Conservation (phyloP, 2,888 invertebrate genomes). For the Dioctria rufipes region DNA sequence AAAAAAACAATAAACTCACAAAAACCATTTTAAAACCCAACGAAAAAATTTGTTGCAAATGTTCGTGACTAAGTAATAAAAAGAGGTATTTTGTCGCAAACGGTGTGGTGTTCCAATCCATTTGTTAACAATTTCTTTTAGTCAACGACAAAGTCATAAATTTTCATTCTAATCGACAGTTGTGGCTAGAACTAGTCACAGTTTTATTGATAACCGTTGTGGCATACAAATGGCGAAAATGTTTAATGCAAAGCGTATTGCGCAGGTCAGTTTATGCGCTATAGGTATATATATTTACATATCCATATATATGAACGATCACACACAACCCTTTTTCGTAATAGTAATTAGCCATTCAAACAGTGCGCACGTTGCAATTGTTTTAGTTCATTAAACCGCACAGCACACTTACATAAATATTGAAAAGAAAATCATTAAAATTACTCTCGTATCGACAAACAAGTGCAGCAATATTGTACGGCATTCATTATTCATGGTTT, state of each 20-base stretch:
- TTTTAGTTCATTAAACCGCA: slow-evolving; percentile 13
- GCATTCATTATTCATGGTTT: background rate
- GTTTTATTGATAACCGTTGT: no score
- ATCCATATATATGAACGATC: background rate
- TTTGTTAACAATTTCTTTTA: no score
- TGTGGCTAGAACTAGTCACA: no score
- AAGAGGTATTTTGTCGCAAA: background rate
- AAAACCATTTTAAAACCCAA: no score
- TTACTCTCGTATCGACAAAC: background rate
- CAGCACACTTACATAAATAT: background rate
- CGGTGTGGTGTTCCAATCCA: background rate
- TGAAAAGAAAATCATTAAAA: no score
- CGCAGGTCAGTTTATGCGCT: background rate
- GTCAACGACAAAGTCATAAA: no score
- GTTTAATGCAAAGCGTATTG: slow-evolving; percentile 16
- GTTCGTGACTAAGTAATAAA: background rate
- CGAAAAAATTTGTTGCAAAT: background rate
- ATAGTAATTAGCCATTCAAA: background rate
- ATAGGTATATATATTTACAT: no score
- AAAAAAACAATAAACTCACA: background rate
- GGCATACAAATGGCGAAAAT: background rate
- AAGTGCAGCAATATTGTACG: background rate
- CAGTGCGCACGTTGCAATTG: background rate
- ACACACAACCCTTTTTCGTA: background rate
- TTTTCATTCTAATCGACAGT: no score